phyloP scores from a whole-genome alignment of 2,888 invertebrate genomes.

The Notocelia uddmanniana region DNA sequence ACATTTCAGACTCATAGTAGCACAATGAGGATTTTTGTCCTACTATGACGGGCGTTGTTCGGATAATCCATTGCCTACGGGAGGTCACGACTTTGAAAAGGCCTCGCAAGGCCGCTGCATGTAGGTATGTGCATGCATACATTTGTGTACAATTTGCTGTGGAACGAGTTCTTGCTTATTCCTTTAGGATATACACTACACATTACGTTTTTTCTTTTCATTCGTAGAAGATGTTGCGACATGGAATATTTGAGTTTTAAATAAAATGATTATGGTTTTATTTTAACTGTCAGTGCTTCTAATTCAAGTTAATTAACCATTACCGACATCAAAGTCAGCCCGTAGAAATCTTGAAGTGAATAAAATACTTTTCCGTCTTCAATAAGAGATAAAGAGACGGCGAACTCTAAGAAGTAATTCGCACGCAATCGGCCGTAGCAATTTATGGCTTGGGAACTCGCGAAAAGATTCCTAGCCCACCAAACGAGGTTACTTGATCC shows the following conservation, averaged over 20 bases:
- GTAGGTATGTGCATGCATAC: slow-evolving; percentile 23
- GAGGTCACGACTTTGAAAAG: slow-evolving; percentile 81
- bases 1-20: slow-evolving; percentile 16
- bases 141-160: slow-evolving; percentile 43
- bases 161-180: slow-evolving; percentile 34
- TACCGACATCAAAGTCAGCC: neutral
- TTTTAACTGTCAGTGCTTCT: neutral
- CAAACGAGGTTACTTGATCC: slow-evolving; percentile 59
- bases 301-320: slow-evolving; percentile 17
- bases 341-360: slow-evolving; percentile 24
- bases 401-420: slow-evolving; percentile 68
- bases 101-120: slow-evolving; percentile 71
- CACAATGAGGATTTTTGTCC: slow-evolving; percentile 25
- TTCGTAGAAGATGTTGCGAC: neutral
- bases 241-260: neutral
- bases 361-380: slow-evolving; percentile 47
- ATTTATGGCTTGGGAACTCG: slow-evolving; percentile 70
- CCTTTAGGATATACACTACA: slow-evolving; percentile 11
- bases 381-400: slow-evolving; percentile 59
- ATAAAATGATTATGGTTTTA: neutral
- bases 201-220: slow-evolving; percentile 4
- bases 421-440: slow-evolving; percentile 69
- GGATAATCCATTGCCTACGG: slow-evolving; percentile 51
- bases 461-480: slow-evolving; percentile 58
- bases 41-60: slow-evolving; percentile 33